Percentiles rank a stretch among this genome's conserved stretches.
phyloP scores from a whole-genome alignment of 1,140 invertebrate species.

The Diorhabda sublineata region DNA sequence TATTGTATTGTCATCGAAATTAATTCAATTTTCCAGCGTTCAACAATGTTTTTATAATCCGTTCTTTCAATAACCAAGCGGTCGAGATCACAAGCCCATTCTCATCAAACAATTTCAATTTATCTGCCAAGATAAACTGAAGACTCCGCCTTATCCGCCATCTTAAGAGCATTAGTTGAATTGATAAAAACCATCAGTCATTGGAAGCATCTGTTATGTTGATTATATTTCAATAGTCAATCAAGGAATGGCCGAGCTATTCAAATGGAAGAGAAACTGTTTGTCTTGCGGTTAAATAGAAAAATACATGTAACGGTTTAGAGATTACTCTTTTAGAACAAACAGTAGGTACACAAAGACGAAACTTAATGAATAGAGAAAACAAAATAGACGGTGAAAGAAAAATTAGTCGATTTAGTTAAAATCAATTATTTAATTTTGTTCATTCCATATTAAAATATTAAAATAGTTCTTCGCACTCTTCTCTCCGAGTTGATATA shows the following conservation, averaged over 20 bases:
- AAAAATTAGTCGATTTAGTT: too few relatives aligned
- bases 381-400: too few relatives aligned
- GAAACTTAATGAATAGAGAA: too few relatives aligned
- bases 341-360: too few relatives aligned
- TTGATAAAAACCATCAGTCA: slow-evolving; percentile 2
- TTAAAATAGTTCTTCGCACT: too few relatives aligned
- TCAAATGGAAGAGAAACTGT: not conserved
- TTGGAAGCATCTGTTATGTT: not conserved
- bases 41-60: not conserved
- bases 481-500: too few relatives aligned
- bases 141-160: not conserved
- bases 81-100: not conserved
- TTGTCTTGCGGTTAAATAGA: not conserved
- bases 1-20: too few relatives aligned
- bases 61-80: not conserved
- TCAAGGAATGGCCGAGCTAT: not conserved
- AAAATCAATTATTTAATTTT: too few relatives aligned
- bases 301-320: not conserved
- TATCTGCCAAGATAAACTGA: not conserved
- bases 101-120: not conserved
- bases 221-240: slow-evolving; percentile 1
- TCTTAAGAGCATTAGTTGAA: not conserved
- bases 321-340: not conserved
- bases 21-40: not conserved
- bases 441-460: too few relatives aligned